Percentiles rank a stretch among this genome's conserved stretches.
phyloP scores from a whole-genome alignment of 2,888 invertebrate species.

The Pachliopta kotzebuea region DNA sequence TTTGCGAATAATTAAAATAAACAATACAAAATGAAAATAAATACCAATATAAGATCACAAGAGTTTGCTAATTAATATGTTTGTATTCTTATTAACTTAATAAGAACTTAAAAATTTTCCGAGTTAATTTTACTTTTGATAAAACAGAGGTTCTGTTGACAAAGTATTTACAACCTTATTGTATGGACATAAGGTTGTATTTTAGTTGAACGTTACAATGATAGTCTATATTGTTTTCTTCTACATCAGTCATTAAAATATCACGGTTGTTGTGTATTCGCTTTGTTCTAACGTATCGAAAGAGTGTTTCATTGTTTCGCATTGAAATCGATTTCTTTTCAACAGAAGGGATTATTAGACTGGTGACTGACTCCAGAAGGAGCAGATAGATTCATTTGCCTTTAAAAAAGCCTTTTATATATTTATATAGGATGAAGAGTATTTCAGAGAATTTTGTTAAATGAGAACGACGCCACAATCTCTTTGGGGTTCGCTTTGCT shows the following conservation, averaged over 20 bases:
- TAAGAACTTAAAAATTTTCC: background rate
- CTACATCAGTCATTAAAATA: constrained; percentile 9
- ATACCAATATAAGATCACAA: background rate
- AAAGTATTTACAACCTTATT: background rate
- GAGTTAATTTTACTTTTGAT: background rate
- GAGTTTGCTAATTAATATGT: constrained; percentile 1
- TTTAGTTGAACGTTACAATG: background rate
- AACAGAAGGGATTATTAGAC: background rate
- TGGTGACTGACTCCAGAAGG: background rate
- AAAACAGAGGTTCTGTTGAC: background rate
- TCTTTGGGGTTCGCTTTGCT: background rate
- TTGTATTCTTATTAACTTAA: background rate
- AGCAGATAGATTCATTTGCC: background rate
- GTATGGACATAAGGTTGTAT: background rate
- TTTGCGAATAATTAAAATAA: background rate
- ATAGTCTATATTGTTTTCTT: background rate
- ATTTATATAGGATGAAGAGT: background rate
- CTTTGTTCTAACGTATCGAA: constrained; percentile 4
- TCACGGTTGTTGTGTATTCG: constrained; percentile 9
- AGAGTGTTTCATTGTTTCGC: background rate
- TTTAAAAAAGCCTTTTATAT: background rate
- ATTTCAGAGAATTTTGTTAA: background rate
- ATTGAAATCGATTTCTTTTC: background rate
- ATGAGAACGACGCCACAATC: background rate
- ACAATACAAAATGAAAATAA: background rate